Evolutionary conservation across 2,797 vertebrate genomes (phyloP).

Genomic region (Channallabes apus): DNA sequence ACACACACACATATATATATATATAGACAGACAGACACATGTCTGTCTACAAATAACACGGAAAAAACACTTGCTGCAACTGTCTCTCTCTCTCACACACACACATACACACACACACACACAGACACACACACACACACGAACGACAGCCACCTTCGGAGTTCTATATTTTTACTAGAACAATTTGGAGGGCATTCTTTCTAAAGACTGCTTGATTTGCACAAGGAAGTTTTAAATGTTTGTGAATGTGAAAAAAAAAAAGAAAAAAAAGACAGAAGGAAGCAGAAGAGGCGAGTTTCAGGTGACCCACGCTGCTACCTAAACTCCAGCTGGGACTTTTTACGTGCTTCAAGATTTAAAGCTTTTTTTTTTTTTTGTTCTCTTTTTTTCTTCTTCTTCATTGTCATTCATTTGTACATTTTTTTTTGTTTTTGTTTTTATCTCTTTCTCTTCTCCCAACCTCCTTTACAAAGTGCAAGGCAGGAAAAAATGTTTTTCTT

Average conservation of each 20-base stretch:
- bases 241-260: constrained; percentile 92
- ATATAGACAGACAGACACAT: constrained; percentile 24
- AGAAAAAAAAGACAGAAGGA: constrained; percentile 76
- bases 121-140: constrained; percentile 69
- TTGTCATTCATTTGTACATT: constrained; percentile 57
- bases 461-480: constrained; percentile 60
- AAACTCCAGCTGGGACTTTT: constrained; percentile 81
- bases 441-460: constrained; percentile 31
- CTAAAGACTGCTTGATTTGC: constrained; percentile 99
- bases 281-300: constrained; percentile 71
- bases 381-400: constrained; percentile 46
- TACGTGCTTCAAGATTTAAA: constrained; percentile 62
- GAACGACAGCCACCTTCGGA: constrained; percentile 79
- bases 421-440: constrained; percentile 35
- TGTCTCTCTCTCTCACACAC: constrained; percentile 61
- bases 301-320: constrained; percentile 83
- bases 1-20: constrained; percentile 35
- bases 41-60: constrained; percentile 50
- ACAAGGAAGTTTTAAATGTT: constrained; percentile 94
- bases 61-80: constrained; percentile 72
- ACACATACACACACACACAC: constrained; percentile 62
- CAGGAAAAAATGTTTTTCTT: constrained; percentile 44
- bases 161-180: constrained; percentile 93
- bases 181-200: constrained; percentile 92
- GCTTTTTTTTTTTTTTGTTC: constrained; percentile 50